Evolutionary conservation across 92 coral and sea anemone genomes (phyloP), one percentile per base, ranked within the genome.

Genomic region (Epizoanthus rinbou): DNA sequence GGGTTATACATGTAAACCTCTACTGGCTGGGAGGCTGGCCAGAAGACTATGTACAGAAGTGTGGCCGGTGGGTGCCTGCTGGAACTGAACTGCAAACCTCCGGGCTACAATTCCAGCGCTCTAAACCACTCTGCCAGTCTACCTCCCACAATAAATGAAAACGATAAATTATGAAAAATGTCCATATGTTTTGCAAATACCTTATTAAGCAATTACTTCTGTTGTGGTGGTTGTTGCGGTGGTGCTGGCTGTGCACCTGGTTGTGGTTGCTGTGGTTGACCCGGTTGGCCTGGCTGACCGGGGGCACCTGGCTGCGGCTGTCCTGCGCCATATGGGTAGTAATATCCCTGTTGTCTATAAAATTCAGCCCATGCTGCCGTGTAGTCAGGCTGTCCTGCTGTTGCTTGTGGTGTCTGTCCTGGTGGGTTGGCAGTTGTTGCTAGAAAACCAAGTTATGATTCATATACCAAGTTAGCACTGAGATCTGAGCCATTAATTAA

Each of bases 331-430:
- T 90, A 94, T 2, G 93, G 95, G 45, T 93, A 92, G 84, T 91
- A 93, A 58, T 91, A 93, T 6, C 95, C 92, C 52, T 97, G 99
- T 28, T 92, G 97, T 79, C 95, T 88, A 85, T 95, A 97, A 74
- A 86, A 97, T 76, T 97, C 98, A 24, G 94, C 94, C 99, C 99
- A 97, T 35, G 98, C 98, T 6, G 95, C 98, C 0, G 97, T 84
- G 91, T 97, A 97, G 83, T 97, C 99, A 2, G 98, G 99, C 60
- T 96, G 99, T 39, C 88, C 92, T 41, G 83, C 79, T 64, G 75
- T 57, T 31, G 74, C 50, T 22, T 65, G 76, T 66, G 73, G 5
- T 25, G 76, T 57, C 67, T 62, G 81, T 80, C 94, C 66, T 23
- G 74, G 56, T 73, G 79, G 66, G 84, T 74, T 66, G 78, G 81